Evolutionary conservation across 1,140 invertebrate genomes (phyloP), one percentile per base, ranked within the genome.

Genomic region (Heliconius hewitsoni): DNA sequence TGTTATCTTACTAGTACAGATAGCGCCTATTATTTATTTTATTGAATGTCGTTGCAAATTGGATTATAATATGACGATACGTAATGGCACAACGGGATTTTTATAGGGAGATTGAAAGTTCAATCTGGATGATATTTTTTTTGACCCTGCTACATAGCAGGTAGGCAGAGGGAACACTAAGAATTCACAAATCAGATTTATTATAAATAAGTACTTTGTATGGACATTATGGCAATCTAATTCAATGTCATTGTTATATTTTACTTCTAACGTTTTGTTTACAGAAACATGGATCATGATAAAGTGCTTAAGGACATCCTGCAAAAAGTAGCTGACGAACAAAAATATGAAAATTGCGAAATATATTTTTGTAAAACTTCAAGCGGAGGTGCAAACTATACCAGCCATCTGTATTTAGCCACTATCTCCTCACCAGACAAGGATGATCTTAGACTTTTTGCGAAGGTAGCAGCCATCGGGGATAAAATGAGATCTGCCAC

Each of bases 341-440:
- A 83, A 30, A 73, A 79, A 13, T 87, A 83, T 73, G 55, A 70
- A 13, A 70, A 84, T 37, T 75, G 73, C 19, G 8, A 82, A 13
- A 76, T 83, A 3, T 66, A 66, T 8, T 37, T 85, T 0, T 80
- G 85, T 66, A 74, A 74, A 2, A 81, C 83, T 71, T 78, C 85
- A 30, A 83, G 75, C 27, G 86, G 78, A 2, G 90, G 90, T 3
- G 89, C 86, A 0, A 90, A 90, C 52, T 90, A 84, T 66, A 87
- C 87, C 11, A 86, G 88, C 11, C 71, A 74, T 11, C 39, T 91
- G 5, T 90, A 80, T 50, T 46, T 73, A 6, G 83, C 83, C 2
- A 87, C 81, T 3, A 76, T 89, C 5, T 74, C 79, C 0, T 78
- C 78, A 37, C 46, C 80, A 13, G 81, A 37, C 2, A 87, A 82